Conservation (phyloP, 1,140 invertebrate genomes). For the Melipona quadrifasciata region DNA sequence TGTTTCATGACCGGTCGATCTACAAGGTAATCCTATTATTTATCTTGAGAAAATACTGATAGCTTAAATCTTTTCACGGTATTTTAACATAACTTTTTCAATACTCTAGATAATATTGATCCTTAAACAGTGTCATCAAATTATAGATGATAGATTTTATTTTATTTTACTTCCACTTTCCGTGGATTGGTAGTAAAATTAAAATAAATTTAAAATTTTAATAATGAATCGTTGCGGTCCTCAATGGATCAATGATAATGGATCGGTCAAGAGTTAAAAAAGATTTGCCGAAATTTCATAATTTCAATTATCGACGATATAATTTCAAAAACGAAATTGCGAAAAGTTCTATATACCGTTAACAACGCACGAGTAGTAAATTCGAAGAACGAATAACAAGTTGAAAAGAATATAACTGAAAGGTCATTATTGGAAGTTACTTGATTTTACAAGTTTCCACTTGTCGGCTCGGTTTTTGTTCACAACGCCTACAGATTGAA, state of each 20-base stretch:
- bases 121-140: too few species aligned
- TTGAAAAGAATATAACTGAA: background rate
- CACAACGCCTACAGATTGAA: background rate
- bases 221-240: too few species aligned
- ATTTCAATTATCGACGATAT: background rate
- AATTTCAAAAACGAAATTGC: background rate
- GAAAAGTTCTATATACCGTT: background rate
- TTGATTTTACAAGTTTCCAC: background rate
- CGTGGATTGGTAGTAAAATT: too few species aligned
- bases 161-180: too few species aligned
- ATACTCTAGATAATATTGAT: too few species aligned
- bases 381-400: background rate
- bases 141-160: too few species aligned
- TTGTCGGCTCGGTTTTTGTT: background rate
- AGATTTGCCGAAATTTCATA: background rate
- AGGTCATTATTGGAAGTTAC: background rate
- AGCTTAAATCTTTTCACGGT: too few species aligned
- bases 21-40: conserved; percentile 50
- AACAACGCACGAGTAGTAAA: background rate
- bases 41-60: background rate
- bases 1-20: conserved; percentile 61
- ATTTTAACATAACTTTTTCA: too few species aligned
- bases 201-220: too few species aligned
- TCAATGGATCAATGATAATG: too few species aligned
- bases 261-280: too few species aligned